Percentiles rank a stretch among this genome's conserved stretches.
Conservation (phyloP, 2,113 vertebrate species). For the Otis tarda region DNA sequence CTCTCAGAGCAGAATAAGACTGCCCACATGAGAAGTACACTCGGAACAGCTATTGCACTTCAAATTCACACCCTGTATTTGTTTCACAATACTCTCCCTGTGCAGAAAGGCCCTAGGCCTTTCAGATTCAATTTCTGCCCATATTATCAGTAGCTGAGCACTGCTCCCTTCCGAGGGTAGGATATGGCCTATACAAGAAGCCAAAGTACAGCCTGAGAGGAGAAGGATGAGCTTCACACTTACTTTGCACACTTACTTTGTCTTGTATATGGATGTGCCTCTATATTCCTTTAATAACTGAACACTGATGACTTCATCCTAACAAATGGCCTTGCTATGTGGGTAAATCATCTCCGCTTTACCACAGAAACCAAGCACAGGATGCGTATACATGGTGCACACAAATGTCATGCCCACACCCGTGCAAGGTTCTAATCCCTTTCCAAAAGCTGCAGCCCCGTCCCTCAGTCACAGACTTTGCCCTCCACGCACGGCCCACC, state of each 20-base stretch:
- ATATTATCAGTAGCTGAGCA: not conserved
- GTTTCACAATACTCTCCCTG: slow-evolving; percentile 8
- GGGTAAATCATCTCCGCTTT: not conserved
- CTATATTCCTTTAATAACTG: not conserved
- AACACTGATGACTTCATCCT: not conserved
- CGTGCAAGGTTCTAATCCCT: not conserved
- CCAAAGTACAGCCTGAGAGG: not conserved
- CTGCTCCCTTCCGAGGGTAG: not conserved
- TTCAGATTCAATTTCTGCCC: slow-evolving; percentile 14
- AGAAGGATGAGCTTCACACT: not conserved
- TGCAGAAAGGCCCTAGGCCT: not conserved
- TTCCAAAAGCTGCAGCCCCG: not conserved
- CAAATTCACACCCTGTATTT: slow-evolving; percentile 58
- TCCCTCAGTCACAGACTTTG: not conserved
- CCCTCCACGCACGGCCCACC: not conserved
- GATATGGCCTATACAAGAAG: not conserved
- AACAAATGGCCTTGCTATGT: not conserved
- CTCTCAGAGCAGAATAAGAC: slow-evolving; percentile 37
- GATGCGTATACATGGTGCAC: not conserved
- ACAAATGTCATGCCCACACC: not conserved
- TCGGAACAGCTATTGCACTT: slow-evolving; percentile 38
- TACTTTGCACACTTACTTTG: not conserved
- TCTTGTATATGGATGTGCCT: not conserved
- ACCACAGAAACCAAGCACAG: not conserved
- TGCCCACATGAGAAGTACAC: slow-evolving; percentile 52